phyloP scores from a whole-genome alignment of 2,797 vertebrate genomes.

The Leptatherina wallacei region DNA sequence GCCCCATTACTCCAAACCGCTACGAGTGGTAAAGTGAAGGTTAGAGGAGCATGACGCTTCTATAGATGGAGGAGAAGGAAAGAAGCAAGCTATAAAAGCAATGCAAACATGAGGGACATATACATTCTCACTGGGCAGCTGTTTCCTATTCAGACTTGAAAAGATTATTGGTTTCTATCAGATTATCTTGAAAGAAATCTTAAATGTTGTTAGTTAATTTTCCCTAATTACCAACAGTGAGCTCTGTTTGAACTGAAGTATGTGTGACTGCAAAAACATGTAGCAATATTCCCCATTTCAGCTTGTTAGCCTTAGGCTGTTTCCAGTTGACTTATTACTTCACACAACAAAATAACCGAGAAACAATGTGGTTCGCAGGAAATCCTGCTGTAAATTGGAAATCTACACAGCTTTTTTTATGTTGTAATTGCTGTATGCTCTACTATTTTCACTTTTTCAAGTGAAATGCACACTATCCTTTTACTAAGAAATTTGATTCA shows the following conservation, averaged over 20 bases:
- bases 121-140: neutral
- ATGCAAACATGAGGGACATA: constrained; percentile 30
- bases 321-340: neutral
- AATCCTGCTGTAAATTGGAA: neutral
- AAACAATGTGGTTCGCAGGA: neutral
- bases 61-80: constrained; percentile 21
- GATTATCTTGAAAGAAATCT: neutral
- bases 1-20: constrained; percentile 70
- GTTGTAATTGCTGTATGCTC: neutral
- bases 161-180: neutral
- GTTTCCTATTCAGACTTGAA: neutral
- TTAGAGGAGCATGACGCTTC: constrained; percentile 27
- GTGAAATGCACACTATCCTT: neutral
- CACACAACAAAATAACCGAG: neutral
- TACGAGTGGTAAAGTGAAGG: constrained; percentile 39
- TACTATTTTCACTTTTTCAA: neutral
- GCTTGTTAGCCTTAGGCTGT: neutral
- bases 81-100: constrained; percentile 28
- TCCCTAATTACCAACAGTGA: constrained; percentile 10
- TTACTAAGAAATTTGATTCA: too few relatives aligned
- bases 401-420: neutral
- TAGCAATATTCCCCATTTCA: neutral
- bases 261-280: neutral
- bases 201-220: neutral
- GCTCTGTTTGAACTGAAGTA: neutral